Base-by-base conservation (phyloP, 1,140 invertebrate species). In the Brachionus manjavacas region DNA sequence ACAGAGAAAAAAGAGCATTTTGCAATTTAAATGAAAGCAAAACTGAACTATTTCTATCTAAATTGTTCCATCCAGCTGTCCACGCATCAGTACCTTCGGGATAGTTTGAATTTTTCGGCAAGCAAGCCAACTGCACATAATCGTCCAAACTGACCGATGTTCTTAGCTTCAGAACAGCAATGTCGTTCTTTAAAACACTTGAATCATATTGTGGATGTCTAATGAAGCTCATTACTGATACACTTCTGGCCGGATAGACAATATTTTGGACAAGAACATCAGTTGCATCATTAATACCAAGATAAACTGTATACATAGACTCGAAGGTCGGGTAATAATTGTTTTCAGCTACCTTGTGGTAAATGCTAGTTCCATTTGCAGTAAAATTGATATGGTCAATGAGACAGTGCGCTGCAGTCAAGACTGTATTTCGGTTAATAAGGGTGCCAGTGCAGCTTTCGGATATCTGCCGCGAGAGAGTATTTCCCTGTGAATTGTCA, bases 401-500 rank as follows among this genome's bases (percentile, higher is more conserved):
- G 8, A 64, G 12, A 43, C 79, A 83, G 20, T 83, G 79, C 4
- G 79, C 79, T n/a, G 52, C 49, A 14, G 79, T 83, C 25, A 83
- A 23, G 2, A 66, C 79, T 39, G 79, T 83, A 28, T 66, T 43
- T 64, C 35, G 52, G 12, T 52, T 83, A 16, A 83, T 31, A 12
- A 83, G 20, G 16, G 52, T 41, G 4, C 79, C 79, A 14, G 16
- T 8, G 23, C 79, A 83, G 4, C 25, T 68, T n/a, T 43, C 20
- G 4, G 39, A 16, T 7, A 23, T 20, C 7, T 43, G 1, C 16
- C 16, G 8, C 20, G n/a, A 12, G 25, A 16, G 39, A 0, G 0
- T 64, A 11, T 60, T 81, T 9, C 28, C 28, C 9, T 35, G 0
- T 7, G 52, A 60, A n/a, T n/a, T n/a, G 12, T 41, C 14, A 2